Evolutionary conservation across 1,140 invertebrate species (phyloP), one percentile per base, ranked within the genome.

Genomic region (Orchestia grillus): DNA sequence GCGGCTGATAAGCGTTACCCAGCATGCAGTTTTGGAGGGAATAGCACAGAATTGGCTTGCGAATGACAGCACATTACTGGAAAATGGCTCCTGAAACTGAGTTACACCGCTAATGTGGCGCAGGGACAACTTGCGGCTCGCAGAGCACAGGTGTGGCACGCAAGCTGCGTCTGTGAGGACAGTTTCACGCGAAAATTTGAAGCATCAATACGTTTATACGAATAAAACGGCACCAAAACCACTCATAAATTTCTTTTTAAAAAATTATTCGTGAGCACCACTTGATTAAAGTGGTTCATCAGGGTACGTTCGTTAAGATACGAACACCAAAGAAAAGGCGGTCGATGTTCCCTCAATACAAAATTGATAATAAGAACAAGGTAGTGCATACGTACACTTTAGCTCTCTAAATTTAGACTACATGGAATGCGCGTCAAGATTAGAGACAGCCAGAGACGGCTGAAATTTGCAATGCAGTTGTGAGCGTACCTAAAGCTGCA

Each of bases 41-140:
- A 77, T 77, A 77, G 62, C 62, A 77, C 62, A 77, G 62, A 77
- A 77, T 77, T 77, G 62, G 62, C 62, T 77, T 77, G 62, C 62
- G 62, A 77, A 77, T 77, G 62, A 77, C 62, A 77, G 62, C 62
- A 36, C 62, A 77, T 77, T 77, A 77, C 62, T 77, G 62, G 62
- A 77, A 77, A 77, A 77, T 77, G 62, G 62, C 62, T 77, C 62
- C 62, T 77, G 62, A 77, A 77, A 77, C 62, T 77, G 62, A 77
- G 62, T 77, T 77, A 77, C 62, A 77, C 11, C 62, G 28, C 62
- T 77, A 77, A 77, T 77, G 62, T 77, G 11, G 62, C 62, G 62
- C 62, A 23, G 11, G 11, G 62, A 77, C 62, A 77, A 77, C 62
- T 77, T 77, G 62, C 28, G 62, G 62, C 62, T 77, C 28, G 15